These are phyloP conservation scores for Andrena dorsata DNA, from an alignment of 2,888 invertebrate species.

Conservation along the genomic window DNA sequence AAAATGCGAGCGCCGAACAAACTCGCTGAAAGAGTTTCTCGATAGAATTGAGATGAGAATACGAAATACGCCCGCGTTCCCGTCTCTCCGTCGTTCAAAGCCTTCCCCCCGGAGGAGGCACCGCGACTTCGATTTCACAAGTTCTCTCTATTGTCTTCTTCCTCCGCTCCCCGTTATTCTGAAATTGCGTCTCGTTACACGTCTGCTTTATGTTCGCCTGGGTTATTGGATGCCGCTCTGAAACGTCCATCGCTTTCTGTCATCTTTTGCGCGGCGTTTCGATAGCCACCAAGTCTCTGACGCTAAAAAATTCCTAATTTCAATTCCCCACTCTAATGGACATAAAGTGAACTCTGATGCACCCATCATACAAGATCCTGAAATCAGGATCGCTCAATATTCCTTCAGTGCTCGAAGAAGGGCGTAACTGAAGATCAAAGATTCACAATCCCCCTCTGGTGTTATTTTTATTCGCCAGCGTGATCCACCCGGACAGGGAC, in stretches of 20 bases:
- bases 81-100: background rate
- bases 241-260: background rate
- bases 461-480: background rate
- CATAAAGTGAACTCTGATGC: too few relatives aligned
- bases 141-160: background rate
- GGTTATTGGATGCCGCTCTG: background rate
- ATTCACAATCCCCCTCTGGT: background rate
- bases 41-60: slow-evolving; percentile 17
- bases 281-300: too few relatives aligned
- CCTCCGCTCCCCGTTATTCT: background rate
- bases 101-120: background rate
- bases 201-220: slow-evolving; percentile 6
- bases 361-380: background rate
- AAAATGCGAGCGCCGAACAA: slow-evolving; percentile 10
- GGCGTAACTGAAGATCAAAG: background rate
- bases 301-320: too few relatives aligned
- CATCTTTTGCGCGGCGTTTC: background rate
- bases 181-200: slow-evolving; percentile 9
- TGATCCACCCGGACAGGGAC: background rate
- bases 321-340: too few relatives aligned
- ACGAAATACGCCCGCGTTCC: background rate
- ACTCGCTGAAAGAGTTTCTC: slow-evolving; percentile 17
- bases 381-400: background rate
- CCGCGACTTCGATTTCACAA: slow-evolving; percentile 1
- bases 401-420: background rate